Conservation (phyloP, 2,113 vertebrate genomes). For the Anoplopoma fimbria region DNA sequence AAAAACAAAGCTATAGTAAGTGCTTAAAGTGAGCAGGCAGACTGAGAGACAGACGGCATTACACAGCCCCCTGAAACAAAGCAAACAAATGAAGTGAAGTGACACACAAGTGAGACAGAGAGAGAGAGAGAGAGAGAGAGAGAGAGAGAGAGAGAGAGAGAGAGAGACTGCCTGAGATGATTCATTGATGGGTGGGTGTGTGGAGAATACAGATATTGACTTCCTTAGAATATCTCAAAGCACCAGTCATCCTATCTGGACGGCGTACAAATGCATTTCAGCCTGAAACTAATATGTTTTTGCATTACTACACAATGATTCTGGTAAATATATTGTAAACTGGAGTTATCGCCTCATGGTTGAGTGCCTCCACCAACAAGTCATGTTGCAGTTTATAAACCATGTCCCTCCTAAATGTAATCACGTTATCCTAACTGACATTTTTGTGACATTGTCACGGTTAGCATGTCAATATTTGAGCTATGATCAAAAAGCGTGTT, state of each 20-base stretch:
- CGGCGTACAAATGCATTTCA: background rate
- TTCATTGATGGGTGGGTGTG: conserved; percentile 34
- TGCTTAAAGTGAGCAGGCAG: conserved; percentile 31
- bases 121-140: background rate
- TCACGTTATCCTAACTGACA: background rate
- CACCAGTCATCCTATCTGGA: background rate
- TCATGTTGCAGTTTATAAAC: background rate
- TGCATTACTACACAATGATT: background rate
- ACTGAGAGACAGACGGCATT: conserved; percentile 1
- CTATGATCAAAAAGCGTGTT: too few species aligned
- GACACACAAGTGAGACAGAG: conserved; percentile 11
- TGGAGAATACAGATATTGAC: conserved; percentile 40
- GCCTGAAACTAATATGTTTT: too few species aligned
- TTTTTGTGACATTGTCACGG: background rate
- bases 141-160: background rate
- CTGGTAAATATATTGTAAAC: too few species aligned
- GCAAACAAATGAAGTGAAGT: conserved; percentile 41
- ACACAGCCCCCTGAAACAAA: conserved; percentile 27
- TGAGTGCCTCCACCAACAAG: background rate
- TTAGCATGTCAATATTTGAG: too few species aligned
- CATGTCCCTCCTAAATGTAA: background rate
- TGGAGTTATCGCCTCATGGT: background rate
- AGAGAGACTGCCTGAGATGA: conserved; percentile 35
- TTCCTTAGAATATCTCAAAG: conserved; percentile 16
- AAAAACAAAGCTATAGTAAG: conserved; percentile 44